Evolutionary conservation across 2,888 invertebrate species (phyloP).

Genomic region (Hypercompe scribonia): DNA sequence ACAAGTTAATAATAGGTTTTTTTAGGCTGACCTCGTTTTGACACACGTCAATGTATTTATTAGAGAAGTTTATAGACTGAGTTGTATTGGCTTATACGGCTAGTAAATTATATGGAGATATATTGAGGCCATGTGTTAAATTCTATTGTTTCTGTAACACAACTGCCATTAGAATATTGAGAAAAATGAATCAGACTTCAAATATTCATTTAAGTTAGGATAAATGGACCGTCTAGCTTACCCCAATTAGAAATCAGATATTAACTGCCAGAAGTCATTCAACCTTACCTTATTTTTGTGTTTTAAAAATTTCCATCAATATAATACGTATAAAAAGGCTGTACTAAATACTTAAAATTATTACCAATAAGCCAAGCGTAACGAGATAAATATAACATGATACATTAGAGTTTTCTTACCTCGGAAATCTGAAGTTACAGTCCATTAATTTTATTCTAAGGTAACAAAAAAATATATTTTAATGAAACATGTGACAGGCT

Average conservation of each 20-base stretch:
- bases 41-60: background rate
- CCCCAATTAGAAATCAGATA: background rate
- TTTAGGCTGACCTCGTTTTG: background rate
- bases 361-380: slow-evolving; percentile 31
- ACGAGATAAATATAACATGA: slow-evolving; percentile 39
- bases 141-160: background rate
- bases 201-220: background rate
- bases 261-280: slow-evolving; percentile 12
- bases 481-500: slow-evolving; percentile 10
- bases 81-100: slow-evolving; percentile 5
- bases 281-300: background rate
- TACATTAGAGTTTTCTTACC: slow-evolving; percentile 28
- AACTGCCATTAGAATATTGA: slow-evolving; percentile 18
- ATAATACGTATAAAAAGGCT: slow-evolving; percentile 22
- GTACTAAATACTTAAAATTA: slow-evolving; percentile 26
- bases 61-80: background rate
- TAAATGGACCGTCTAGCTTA: background rate
- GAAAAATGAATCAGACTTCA: background rate
- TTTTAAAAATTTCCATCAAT: slow-evolving; percentile 8
- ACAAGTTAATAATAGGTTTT: slow-evolving; percentile 11
- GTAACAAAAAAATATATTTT: slow-evolving; percentile 20
- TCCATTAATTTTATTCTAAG: slow-evolving; percentile 39
- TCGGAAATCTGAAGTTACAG: slow-evolving; percentile 38
- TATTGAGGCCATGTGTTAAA: background rate
- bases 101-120: background rate